Evolutionary conservation across 2,113 vertebrate genomes (phyloP), one percentile per base, ranked within the genome.

Genomic region (Chloroceryle aenea): DNA sequence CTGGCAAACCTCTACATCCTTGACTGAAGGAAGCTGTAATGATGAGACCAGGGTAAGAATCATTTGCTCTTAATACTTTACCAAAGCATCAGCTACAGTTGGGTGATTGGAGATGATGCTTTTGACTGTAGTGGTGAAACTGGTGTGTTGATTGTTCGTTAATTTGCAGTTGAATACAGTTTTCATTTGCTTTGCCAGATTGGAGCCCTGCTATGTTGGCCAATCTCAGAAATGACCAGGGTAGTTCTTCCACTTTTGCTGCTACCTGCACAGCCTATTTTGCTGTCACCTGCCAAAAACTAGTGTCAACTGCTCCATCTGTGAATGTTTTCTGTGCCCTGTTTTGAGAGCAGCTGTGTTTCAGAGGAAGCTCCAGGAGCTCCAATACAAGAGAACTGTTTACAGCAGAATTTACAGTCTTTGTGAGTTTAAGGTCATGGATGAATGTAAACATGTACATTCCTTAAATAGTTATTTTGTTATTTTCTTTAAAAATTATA

Each of bases 261-360:
- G 58, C 75, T 87, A 9, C 36, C 72, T 42, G 26, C 6, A 0
- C 23, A 9, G 12, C 2, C 7, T 7, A 6, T n/a, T 56, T 17
- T 52, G 27, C 66, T 91, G 38, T 34, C 25, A 59, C 63, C 50
- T 78, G 38, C 21, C 12, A 7, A 32, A 64, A 16, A 4, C 19
- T 74, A 23, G 5, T 40, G 13, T 27, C 20, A 14, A 0, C 13
- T 43, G 29, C 22, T 63, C 22, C 14, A 4, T 32, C 47, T n/a
- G 18, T 45, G n/a, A 29, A 21, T 21, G 25, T 0, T 13, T 61
- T 58, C 26, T 71, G 38, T 64, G 42, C 52, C 26, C 36, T 58
- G 8, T 43, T 32, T 45, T 9, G 17, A 61, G 20, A 77, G 19
- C 25, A 69, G 27, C 36, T 62, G 62, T 84, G 38, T 40, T 32